phyloP scores from a whole-genome alignment of 2,888 invertebrate species.

The Drosophila silvestris region DNA sequence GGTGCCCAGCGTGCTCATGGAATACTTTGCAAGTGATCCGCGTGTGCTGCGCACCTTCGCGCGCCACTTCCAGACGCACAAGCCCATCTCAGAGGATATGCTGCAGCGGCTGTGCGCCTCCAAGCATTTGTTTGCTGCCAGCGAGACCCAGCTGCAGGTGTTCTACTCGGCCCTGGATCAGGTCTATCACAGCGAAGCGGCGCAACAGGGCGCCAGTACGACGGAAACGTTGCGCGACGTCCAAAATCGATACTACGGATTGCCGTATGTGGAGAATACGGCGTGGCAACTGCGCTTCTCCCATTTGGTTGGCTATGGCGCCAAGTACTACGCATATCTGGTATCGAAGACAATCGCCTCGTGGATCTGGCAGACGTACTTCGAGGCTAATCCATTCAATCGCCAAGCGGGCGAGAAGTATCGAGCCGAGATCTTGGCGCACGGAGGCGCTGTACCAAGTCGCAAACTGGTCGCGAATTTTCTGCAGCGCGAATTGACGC shows the following conservation, averaged over 20 bases:
- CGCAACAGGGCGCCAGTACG: conserved; percentile 85
- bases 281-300: conserved; percentile 98
- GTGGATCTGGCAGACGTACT: conserved; percentile 96
- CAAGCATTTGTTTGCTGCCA: conserved; percentile 94
- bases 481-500: conserved; percentile 91
- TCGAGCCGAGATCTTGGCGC: conserved; percentile 90
- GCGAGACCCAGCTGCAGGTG: conserved; percentile 94
- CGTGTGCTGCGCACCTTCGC: conserved; percentile 94
- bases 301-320: conserved; percentile 98
- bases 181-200: conserved; percentile 89
- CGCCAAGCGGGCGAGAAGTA: conserved; percentile 92
- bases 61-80: conserved; percentile 95
- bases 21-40: conserved; percentile 97
- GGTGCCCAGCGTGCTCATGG: conserved; percentile 99
- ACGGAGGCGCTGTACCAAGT: conserved; percentile 95
- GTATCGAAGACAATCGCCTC: conserved; percentile 97
- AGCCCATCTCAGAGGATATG: conserved; percentile 92
- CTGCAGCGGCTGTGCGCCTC: conserved; percentile 92
- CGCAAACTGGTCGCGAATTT: conserved; percentile 92
- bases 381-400: conserved; percentile 91
- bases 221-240: conserved; percentile 91
- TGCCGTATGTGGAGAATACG: conserved; percentile 95
- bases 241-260: conserved; percentile 93
- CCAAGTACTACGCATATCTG: conserved; percentile 99
- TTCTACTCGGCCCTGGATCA: conserved; percentile 97